Evolutionary conservation across 2,113 vertebrate genomes (phyloP), one percentile per base, ranked within the genome.

Genomic region (Scomber colias): DNA sequence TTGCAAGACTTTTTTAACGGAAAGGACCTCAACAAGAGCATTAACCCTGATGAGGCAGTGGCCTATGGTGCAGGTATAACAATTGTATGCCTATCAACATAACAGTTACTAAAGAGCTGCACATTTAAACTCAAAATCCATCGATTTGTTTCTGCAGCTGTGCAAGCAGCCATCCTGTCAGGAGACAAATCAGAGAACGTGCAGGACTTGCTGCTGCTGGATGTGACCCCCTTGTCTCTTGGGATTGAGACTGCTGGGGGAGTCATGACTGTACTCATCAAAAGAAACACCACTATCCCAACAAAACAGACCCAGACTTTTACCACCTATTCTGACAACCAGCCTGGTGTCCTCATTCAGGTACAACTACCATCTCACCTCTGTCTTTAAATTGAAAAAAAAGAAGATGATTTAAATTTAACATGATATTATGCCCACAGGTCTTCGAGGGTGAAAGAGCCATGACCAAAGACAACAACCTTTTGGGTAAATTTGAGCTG

Each of bases 391-490:
- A 54, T 16, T 17, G 24, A n/a, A 53, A 3, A 16, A 40, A 40
- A 7, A 9, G 9, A 40, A 8, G 9, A 40, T 9, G 35, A 9
- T 40, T 40, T 40, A 40, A 40, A 40, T 40, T 40, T 40, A 4
- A 75, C 31, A 24, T 49, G 10, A 17, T 4, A 8, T 71, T n/a
- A 11, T 21, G 5, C 51, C 15, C 4, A 0, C 78, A 95, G 92
- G 93, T 95, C n/a, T 95, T 77, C n/a, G 94, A 95, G 53, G 95
- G 95, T 5, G 95, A 95, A 76, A 85, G 94, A 54, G 90, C 92
- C 17, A 93, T 96, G 95, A 96, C 94, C 79, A 95, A 93, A 62
- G 94, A 95, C 89, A 96, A 96, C 90, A 95, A 95, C 75, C 87
- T 95, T 5, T 79, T 95, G 31, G 95, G 95, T 2, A 95, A 94